Conservation (phyloP, 1,140 invertebrate species). For the Lepeophtheirus salmonis region DNA sequence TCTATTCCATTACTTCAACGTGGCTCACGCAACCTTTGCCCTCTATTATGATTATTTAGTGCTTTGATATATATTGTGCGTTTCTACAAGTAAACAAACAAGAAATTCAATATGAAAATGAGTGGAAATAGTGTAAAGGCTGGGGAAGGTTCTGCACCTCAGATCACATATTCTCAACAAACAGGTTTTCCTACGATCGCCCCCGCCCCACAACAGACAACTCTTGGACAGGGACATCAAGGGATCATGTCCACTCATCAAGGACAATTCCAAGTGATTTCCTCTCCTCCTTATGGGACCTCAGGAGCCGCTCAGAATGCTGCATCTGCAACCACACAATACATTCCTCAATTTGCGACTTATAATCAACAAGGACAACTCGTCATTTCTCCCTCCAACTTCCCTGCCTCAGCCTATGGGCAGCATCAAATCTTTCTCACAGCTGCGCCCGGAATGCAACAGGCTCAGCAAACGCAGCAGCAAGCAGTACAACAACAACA, state of each 20-base stretch:
- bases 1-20: too few species aligned
- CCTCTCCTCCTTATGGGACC: not conserved
- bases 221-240: not conserved
- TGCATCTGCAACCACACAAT: not conserved
- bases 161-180: not conserved
- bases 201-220: not conserved
- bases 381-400: not conserved
- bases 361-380: slow-evolving; percentile 8
- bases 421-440: slow-evolving; percentile 5
- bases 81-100: too few species aligned
- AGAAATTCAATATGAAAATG: not conserved
- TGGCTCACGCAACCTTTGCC: too few species aligned
- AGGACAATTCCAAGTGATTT: not conserved
- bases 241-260: not conserved
- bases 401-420: not conserved
- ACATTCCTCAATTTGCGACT: not conserved
- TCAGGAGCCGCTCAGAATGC: not conserved
- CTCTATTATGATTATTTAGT: too few species aligned
- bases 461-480: not conserved
- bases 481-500: not conserved
- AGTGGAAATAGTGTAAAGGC: not conserved
- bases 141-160: not conserved
- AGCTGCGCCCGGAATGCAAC: not conserved
- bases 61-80: too few species aligned
- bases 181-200: not conserved